Conservation (phyloP, 1,140 invertebrate species). For the Lordiphosa mommai region DNA sequence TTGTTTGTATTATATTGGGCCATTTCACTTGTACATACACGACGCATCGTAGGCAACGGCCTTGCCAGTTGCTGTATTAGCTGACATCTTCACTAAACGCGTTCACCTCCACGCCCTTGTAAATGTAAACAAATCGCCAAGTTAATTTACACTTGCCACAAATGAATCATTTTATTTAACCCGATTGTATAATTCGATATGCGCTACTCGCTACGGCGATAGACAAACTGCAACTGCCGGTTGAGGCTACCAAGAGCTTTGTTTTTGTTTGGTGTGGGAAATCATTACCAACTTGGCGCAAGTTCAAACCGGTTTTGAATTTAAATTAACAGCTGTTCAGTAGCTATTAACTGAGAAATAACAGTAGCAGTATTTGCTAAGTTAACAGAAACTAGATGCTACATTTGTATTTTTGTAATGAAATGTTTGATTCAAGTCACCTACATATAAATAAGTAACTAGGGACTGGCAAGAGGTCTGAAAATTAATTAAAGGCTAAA, state of each 20-base stretch:
- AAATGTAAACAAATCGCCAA: slow-evolving; percentile 11
- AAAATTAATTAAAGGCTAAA: no score
- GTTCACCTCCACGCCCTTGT: slow-evolving; percentile 5
- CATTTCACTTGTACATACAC: slow-evolving; percentile 27
- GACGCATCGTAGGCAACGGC: slow-evolving; percentile 1
- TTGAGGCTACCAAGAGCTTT: background rate
- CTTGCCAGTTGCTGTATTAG: background rate
- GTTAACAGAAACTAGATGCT: no score
- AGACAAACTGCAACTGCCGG: slow-evolving; percentile 4
- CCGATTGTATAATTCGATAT: slow-evolving; percentile 1
- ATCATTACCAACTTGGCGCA: slow-evolving; percentile 16
- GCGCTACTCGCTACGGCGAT: background rate
- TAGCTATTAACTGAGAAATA: no score
- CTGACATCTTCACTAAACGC: slow-evolving; percentile 7
- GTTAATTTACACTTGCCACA: slow-evolving; percentile 10
- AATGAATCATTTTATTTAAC: slow-evolving; percentile 7
- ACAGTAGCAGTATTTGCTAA: no score
- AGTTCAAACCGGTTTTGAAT: slow-evolving; percentile 23
- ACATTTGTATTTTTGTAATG: no score
- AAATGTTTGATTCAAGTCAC: no score
- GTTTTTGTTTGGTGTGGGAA: background rate
- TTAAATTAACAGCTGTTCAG: no score
- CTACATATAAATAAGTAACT: no score
- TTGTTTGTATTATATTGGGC: background rate
- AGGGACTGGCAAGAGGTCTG: no score